A percentile compares a stretch with the other conserved stretches of the same genome.
phyloP scores from a whole-genome alignment of 2,888 invertebrate genomes.

The Rosalia funebris region DNA sequence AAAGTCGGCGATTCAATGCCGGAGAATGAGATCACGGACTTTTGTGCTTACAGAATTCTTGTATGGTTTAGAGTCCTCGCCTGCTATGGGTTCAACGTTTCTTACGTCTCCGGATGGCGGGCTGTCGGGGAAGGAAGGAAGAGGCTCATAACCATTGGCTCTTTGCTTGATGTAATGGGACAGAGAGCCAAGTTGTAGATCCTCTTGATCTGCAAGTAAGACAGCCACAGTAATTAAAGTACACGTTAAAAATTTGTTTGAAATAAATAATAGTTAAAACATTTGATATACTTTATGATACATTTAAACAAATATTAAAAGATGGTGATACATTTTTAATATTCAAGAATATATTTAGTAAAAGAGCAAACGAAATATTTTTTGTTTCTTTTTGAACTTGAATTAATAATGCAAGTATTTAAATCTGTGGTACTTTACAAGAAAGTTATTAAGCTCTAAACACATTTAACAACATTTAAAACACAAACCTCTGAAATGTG shows the following conservation, averaged over 20 bases:
- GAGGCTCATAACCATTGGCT: slow-evolving; percentile 87
- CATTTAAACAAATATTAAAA: too few species aligned
- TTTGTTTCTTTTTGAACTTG: too few species aligned
- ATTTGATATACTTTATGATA: too few species aligned
- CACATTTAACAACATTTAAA: background rate
- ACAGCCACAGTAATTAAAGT: too few species aligned
- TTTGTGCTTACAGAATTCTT: slow-evolving; percentile 44
- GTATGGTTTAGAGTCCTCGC: slow-evolving; percentile 53
- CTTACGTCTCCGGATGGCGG: slow-evolving; percentile 81
- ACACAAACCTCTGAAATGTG: slow-evolving; percentile 72
- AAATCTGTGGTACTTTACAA: too few species aligned
- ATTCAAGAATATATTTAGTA: too few species aligned
- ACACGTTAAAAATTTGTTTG: too few species aligned
- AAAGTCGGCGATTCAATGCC: slow-evolving; percentile 21
- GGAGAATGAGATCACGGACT: background rate
- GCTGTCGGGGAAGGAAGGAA: slow-evolving; percentile 84
- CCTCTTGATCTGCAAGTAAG: slow-evolving; percentile 75
- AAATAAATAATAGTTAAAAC: too few species aligned
- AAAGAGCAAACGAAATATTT: too few species aligned
- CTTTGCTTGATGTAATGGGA: slow-evolving; percentile 92
- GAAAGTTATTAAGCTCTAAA: too few species aligned
- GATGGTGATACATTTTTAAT: too few species aligned
- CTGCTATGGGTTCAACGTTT: slow-evolving; percentile 71
- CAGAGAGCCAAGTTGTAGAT: slow-evolving; percentile 92
- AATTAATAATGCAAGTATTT: too few species aligned